phyloP scores from a whole-genome alignment of 2,888 invertebrate species.

The Xanthia togata region DNA sequence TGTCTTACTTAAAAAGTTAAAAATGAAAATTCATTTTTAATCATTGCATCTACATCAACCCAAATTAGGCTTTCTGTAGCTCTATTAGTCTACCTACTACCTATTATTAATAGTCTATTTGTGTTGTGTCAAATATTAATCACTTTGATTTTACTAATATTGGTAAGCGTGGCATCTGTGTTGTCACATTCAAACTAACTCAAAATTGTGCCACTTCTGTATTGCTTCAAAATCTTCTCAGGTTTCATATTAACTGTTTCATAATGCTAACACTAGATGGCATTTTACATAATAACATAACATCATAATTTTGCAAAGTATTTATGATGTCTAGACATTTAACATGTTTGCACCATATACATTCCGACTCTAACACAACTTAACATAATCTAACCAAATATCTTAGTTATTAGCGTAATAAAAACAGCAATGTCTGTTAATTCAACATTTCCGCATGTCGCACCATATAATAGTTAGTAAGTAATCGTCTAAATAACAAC shows the following conservation, averaged over 20 bases:
- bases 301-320: slow-evolving; percentile 4
- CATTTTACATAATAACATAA: slow-evolving; percentile 2
- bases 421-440: slow-evolving; percentile 61
- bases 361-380: slow-evolving; percentile 14
- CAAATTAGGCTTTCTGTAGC: background rate
- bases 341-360: slow-evolving; percentile 13
- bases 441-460: slow-evolving; percentile 48
- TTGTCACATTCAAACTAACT: background rate
- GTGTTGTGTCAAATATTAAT: background rate
- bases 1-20: too few relatives aligned
- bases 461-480: slow-evolving; percentile 42
- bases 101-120: slow-evolving; percentile 7
- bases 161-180: slow-evolving; percentile 50
- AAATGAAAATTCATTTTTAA: background rate
- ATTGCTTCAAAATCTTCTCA: background rate
- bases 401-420: slow-evolving; percentile 32
- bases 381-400: slow-evolving; percentile 24
- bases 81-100: background rate
- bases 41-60: background rate
- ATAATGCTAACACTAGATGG: slow-evolving; percentile 48
- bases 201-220: background rate
- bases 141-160: background rate
- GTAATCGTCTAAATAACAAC: slow-evolving; percentile 47
- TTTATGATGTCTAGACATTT: background rate
- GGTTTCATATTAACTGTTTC: slow-evolving; percentile 16